phyloP scores from a whole-genome alignment of 2,888 invertebrate genomes.

The Syrphus vitripennis region DNA sequence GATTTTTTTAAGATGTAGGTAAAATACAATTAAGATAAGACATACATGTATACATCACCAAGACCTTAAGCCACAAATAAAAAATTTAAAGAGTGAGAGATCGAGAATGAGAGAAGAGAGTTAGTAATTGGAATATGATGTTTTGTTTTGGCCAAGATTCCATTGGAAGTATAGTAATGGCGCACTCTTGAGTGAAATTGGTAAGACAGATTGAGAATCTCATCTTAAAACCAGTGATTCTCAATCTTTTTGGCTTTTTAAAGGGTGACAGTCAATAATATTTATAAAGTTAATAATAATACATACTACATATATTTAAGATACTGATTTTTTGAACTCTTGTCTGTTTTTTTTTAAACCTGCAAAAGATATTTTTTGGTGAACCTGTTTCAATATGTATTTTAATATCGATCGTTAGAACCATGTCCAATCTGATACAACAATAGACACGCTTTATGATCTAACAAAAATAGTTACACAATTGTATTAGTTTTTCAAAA shows the following conservation, averaged over 20 bases:
- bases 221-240: background rate
- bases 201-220: background rate
- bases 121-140: background rate
- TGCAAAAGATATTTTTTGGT: too few species aligned
- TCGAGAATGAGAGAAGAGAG: background rate
- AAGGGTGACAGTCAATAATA: background rate
- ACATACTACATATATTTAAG: too few species aligned
- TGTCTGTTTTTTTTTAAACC: too few species aligned
- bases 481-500: too few species aligned
- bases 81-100: background rate
- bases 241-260: background rate
- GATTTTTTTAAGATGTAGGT: conserved; percentile 9
- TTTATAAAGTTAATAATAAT: too few species aligned
- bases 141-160: conserved; percentile 42
- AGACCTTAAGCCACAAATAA: background rate
- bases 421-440: too few species aligned
- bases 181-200: conserved; percentile 33
- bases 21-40: background rate
- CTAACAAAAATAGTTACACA: too few species aligned
- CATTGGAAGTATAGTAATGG: conserved; percentile 48
- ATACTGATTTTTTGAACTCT: too few species aligned
- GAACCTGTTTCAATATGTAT: too few species aligned
- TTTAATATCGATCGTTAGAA: too few species aligned
- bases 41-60: background rate
- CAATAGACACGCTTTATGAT: too few species aligned